Evolutionary conservation across 2,888 invertebrate genomes (phyloP).

Genomic region (Zeuzera pyrina): DNA sequence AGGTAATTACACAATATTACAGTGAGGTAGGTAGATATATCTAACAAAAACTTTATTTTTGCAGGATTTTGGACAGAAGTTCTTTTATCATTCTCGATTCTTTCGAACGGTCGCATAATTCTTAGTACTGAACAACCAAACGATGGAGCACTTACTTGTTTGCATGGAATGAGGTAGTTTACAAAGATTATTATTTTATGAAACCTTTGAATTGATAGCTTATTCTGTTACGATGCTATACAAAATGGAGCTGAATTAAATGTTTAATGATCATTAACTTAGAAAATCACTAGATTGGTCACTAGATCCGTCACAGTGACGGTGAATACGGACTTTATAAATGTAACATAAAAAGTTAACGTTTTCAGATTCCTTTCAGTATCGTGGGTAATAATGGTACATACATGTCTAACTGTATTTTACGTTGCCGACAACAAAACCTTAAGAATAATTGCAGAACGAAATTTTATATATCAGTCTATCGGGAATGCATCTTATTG

Average conservation of each 20-base stretch:
- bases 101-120: conserved; percentile 83
- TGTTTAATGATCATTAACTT: too few relatives aligned
- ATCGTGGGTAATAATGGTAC: conserved; percentile 88
- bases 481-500: conserved; percentile 90
- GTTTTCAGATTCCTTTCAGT: conserved; percentile 77
- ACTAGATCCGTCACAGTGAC: too few relatives aligned
- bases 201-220: too few relatives aligned
- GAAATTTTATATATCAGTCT: conserved; percentile 85
- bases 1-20: background rate
- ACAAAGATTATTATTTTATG: too few relatives aligned
- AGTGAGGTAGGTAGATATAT: background rate
- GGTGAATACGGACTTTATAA: too few relatives aligned
- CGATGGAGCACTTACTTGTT: conserved; percentile 80
- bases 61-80: conserved; percentile 74
- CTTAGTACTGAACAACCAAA: conserved; percentile 77
- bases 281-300: too few relatives aligned
- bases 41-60: conserved; percentile 14
- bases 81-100: conserved; percentile 82
- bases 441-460: conserved; percentile 80
- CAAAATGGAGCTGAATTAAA: too few relatives aligned
- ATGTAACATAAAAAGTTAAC: too few relatives aligned
- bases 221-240: too few relatives aligned
- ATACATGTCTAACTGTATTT: conserved; percentile 87
- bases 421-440: conserved; percentile 83
- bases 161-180: conserved; percentile 79